Base-by-base conservation (phyloP, 2,888 invertebrate genomes). In the Scaptomyza parva region DNA sequence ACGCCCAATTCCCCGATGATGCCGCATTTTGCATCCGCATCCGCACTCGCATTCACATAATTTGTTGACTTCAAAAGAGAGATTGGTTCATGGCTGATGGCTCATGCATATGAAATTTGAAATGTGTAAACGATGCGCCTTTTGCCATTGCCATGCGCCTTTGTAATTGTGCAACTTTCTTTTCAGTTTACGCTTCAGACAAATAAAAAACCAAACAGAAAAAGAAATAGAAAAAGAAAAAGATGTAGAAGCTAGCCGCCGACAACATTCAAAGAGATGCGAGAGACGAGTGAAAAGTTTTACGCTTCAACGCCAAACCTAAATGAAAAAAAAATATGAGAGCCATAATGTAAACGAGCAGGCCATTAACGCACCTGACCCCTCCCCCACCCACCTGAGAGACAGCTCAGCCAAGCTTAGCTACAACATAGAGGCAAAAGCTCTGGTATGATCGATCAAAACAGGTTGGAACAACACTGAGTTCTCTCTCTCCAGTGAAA, bases 111-210 rank as follows among this genome's bases (percentile, higher is more conserved):
- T 69, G 53, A 76, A 82, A 73, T 82, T 70, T 69, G 53, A 76
- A 82, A 76, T 65, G 68, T 75, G 68, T 65, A 75, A 77, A 20
- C 61, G 72, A 60, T 61, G 67, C 64, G 63, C 40, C 64, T 69
- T 71, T 68, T 65, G 52, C 54, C 64, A 18, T 68, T 65, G 52
- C 54, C 64, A 18, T 11, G 30, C 50, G 59, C 63, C 69, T 88
- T 83, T 83, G 85, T 86, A 75, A 71, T 88, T 88, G 84, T 86
- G 86, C 83, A 86, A 70, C 86, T 79, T 79, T 83, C 83, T 65
- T 69, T 65, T 69, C 70, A 51, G 63, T 35, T 53, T 65, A 18
- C 28, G 28, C 12, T 12, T 40, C 30, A 20, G 18, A 54, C 54
- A 52, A 24, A 68, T 44, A 55, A 30, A 28, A 28, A 28, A 17